Evolutionary conservation across 2,113 vertebrate species (phyloP), one percentile per base, ranked within the genome.

Genomic region (Sceloporus undulatus): DNA sequence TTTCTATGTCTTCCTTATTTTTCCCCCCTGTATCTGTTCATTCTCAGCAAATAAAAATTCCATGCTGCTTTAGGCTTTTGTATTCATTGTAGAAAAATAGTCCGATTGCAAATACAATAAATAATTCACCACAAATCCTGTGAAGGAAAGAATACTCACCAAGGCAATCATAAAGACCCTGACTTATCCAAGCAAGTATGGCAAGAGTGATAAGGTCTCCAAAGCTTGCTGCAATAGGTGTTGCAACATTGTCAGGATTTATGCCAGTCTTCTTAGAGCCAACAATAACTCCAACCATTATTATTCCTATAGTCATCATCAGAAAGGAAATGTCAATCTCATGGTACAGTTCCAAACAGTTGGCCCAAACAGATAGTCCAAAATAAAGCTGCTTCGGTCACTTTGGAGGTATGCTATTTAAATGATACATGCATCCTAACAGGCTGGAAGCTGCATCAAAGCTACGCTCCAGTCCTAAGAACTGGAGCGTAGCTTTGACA

Each of bases 241-340:
- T 99, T 82, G 98, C 98, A 87, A 99, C 98, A 0, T 99, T 99
- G 96, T 99, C 99, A 81, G 98, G 99, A 94, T 99, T 99, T 94
- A 99, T 98, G 68, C 99, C 99, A 0, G 98, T 99, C 96, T 99
- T 99, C 97, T 99, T 99, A 0, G 98, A 99, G 66, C 99, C 98
- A 93, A 99, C 98, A 10, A 99, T 99, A 91, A 99, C 99, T 25
- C 98, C 98, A 92, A 99, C 98, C 98, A 99, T 99, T 95, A 99
- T 98, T 95, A 99, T 97, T 92, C 99, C 98, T 99, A 92, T 75
- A 94, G 38, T 40, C 59, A 92, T 88, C 9, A 79, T 82, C 73
- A 93, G 27, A 25, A 74, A 82, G 0, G 34, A 92, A 83, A 93
- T 2, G 82, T 79, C 85, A 86, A 85, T 18, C 34, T 0, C 9